Evolutionary conservation across 2,797 vertebrate species (phyloP).

Genomic region (Poeciliopsis paucimaculata): DNA sequence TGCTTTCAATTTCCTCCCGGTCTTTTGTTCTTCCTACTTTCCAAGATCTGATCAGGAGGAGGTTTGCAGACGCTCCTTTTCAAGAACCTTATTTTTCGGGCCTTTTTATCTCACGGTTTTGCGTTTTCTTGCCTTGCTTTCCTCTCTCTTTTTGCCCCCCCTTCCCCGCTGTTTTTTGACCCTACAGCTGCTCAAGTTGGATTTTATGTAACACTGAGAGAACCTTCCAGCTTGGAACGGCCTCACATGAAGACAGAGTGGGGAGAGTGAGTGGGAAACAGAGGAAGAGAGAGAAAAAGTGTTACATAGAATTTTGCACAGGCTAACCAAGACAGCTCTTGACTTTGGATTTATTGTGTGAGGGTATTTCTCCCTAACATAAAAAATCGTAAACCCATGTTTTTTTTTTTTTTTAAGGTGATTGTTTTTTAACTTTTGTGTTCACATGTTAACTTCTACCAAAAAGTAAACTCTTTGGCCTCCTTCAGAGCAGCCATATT

Average conservation of each 20-base stretch:
- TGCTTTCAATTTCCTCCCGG: constrained; percentile 75
- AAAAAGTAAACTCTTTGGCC: constrained; percentile 68
- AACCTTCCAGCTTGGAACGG: constrained; percentile 68
- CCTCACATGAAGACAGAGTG: constrained; percentile 53
- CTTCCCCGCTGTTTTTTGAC: constrained; percentile 47
- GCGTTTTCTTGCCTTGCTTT: constrained; percentile 47
- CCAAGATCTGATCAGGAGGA: constrained; percentile 62
- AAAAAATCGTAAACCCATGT: constrained; percentile 57
- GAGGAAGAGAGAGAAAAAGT: constrained; percentile 34
- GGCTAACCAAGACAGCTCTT: constrained; percentile 45
- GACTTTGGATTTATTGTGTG: constrained; percentile 55
- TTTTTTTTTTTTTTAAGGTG: constrained; percentile 57
- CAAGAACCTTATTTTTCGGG: constrained; percentile 54
- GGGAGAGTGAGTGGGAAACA: constrained; percentile 36
- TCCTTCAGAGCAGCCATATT: constrained; percentile 51
- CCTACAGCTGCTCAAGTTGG: constrained; percentile 43
- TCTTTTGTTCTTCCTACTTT: constrained; percentile 70
- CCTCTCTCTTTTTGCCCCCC: constrained; percentile 13
- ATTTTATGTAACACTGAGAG: constrained; percentile 68
- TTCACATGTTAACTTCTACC: constrained; percentile 65
- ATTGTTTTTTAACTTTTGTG: constrained; percentile 33
- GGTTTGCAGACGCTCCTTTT: constrained; percentile 54
- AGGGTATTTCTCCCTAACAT: constrained; percentile 35
- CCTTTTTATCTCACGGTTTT: constrained; percentile 55
- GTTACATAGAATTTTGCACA: constrained; percentile 64